These are phyloP conservation scores for Varanus salvator DNA, from an alignment of 2,113 vertebrate species.

Conservation along the genomic window DNA sequence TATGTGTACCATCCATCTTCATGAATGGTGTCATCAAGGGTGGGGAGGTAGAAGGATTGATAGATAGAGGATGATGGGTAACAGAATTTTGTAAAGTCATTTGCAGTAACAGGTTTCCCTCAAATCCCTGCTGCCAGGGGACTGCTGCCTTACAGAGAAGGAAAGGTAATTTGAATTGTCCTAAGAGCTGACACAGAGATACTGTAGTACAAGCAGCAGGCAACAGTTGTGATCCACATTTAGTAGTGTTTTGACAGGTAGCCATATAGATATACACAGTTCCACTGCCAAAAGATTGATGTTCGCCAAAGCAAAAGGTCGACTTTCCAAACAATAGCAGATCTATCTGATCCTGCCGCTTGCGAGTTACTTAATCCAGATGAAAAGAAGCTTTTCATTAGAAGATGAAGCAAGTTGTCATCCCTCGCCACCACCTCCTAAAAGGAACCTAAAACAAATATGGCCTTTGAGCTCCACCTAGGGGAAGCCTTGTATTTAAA, in stretches of 20 bases:
- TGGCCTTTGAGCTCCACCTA: constrained; percentile 79
- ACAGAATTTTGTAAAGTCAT: not conserved
- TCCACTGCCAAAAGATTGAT: not conserved
- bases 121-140: not conserved
- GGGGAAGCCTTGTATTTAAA: constrained; percentile 49
- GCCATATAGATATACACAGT: not conserved
- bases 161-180: not conserved
- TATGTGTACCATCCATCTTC: not conserved
- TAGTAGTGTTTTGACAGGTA: not conserved
- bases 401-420: not conserved
- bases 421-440: not conserved
- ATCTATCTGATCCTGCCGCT: not conserved
- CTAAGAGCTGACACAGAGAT: not conserved
- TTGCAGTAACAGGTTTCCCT: not conserved
- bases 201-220: not conserved
- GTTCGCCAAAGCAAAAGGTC: not conserved
- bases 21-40: not conserved
- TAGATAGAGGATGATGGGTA: not conserved
- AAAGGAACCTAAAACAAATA: constrained; percentile 41
- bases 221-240: not conserved
- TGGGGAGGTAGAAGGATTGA: not conserved
- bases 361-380: accelerated
- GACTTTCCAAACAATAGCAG: not conserved
- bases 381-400: not conserved
- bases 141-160: not conserved